Conservation (phyloP, 1,140 invertebrate species). For the Drosophila orosa region DNA sequence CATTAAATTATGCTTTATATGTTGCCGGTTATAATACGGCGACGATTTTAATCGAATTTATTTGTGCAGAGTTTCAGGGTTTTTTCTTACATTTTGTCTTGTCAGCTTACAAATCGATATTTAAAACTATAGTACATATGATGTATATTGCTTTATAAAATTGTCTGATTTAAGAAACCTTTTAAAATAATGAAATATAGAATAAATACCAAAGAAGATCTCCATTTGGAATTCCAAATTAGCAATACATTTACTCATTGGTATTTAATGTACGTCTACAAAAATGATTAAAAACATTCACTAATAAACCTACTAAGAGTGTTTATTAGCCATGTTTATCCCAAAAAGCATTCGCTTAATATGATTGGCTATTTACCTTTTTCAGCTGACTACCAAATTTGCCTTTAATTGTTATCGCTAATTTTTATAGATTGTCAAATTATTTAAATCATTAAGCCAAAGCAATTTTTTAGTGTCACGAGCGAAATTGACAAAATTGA, state of each 20-base stretch:
- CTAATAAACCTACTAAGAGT: slow-evolving; percentile 4
- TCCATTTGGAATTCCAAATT: neutral
- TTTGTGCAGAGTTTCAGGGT: neutral
- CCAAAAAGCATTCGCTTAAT: neutral
- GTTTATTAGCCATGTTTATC: neutral
- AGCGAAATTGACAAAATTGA: slow-evolving; percentile 76
- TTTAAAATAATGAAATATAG: neutral
- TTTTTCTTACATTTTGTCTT: neutral
- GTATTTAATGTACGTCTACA: too few species aligned
- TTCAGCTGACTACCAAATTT: slow-evolving; percentile 46
- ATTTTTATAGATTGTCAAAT: slow-evolving; percentile 56
- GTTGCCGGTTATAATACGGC: slow-evolving; percentile 7
- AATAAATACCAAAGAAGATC: neutral
- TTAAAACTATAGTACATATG: too few species aligned
- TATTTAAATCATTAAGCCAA: slow-evolving; percentile 70
- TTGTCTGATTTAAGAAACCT: too few species aligned
- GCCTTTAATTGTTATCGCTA: slow-evolving; percentile 62
- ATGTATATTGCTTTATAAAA: neutral
- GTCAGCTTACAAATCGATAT: too few species aligned
- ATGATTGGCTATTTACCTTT: slow-evolving; percentile 6
- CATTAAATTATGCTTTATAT: slow-evolving; percentile 77
- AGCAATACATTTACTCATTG: neutral
- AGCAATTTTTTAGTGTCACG: slow-evolving; percentile 68
- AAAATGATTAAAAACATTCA: too few species aligned
- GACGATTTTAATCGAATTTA: slow-evolving; percentile 9